phyloP scores from a whole-genome alignment of 2,888 invertebrate species.

The Plebejus anna region DNA sequence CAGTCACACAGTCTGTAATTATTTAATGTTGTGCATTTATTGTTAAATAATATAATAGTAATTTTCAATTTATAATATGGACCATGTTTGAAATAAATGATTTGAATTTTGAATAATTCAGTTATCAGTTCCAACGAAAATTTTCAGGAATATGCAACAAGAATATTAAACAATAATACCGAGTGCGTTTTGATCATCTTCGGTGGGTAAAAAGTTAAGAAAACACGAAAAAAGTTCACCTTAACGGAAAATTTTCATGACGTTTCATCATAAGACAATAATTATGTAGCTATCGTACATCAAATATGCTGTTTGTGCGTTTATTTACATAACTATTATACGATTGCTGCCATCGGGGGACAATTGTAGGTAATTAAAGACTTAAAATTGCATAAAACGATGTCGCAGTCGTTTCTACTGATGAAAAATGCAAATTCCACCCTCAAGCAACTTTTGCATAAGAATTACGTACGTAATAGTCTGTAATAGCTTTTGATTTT shows the following conservation, averaged over 20 bases:
- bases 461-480: slow-evolving; percentile 50
- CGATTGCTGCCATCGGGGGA: slow-evolving; percentile 17
- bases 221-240: not conserved
- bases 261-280: not conserved
- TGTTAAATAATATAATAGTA: no score
- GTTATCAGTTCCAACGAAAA: no score
- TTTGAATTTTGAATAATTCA: no score
- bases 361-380: slow-evolving; percentile 34
- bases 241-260: not conserved
- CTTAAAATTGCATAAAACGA: slow-evolving; percentile 34
- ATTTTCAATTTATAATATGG: no score
- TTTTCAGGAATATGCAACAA: no score
- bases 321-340: slow-evolving; percentile 21
- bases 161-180: no score
- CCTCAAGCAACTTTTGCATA: slow-evolving; percentile 41
- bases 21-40: no score
- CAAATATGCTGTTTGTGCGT: slow-evolving; percentile 25
- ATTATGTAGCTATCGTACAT: not conserved
- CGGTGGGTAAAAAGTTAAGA: no score
- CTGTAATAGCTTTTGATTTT: slow-evolving; percentile 61
- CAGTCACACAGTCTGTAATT: no score
- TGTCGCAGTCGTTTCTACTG: slow-evolving; percentile 41
- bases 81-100: no score
- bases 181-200: no score
- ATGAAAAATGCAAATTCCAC: slow-evolving; percentile 54